A percentile compares a stretch with the other conserved stretches of the same genome.
Conservation (phyloP, 2,888 invertebrate genomes). For the Bhutanitis thaidina region DNA sequence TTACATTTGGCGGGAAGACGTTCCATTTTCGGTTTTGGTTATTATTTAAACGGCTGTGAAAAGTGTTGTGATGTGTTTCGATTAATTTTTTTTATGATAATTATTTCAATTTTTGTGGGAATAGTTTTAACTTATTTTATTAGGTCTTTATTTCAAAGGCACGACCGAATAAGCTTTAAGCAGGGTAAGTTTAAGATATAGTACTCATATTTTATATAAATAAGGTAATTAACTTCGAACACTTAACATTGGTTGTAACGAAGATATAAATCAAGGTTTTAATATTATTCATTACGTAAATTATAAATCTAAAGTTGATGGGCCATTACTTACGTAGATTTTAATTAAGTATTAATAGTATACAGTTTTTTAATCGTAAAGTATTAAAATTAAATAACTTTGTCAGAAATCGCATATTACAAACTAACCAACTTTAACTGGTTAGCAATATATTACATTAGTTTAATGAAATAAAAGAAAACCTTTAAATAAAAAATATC, state of each 20-base stretch:
- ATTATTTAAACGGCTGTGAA: slow-evolving; percentile 43
- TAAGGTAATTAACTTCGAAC: no score
- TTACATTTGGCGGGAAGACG: slow-evolving; percentile 55
- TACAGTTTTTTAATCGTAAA: no score
- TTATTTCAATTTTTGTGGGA: slow-evolving; percentile 47
- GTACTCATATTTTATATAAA: no score
- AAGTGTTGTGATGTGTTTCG: slow-evolving; percentile 60
- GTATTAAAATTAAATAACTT: no score
- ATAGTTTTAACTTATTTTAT: slow-evolving; percentile 47
- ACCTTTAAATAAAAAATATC: no score
- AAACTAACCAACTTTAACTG: no score
- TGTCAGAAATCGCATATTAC: no score
- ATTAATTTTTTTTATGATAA: slow-evolving; percentile 47
- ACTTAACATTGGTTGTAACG: no score
- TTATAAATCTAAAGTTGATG: not conserved
- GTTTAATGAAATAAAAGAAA: not conserved
- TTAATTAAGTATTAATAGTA: no score
- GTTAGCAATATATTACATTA: no score
- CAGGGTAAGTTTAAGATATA: slow-evolving; percentile 5
- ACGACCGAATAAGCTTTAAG: not conserved
- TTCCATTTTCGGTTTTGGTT: slow-evolving; percentile 29
- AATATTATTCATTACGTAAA: no score
- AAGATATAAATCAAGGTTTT: no score
- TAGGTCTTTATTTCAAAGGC: slow-evolving; percentile 31
- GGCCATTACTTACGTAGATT: not conserved